Percentiles rank a stretch among this genome's conserved stretches.
phyloP scores from a whole-genome alignment of 2,888 invertebrate species.

The Pilophorus perplexus region DNA sequence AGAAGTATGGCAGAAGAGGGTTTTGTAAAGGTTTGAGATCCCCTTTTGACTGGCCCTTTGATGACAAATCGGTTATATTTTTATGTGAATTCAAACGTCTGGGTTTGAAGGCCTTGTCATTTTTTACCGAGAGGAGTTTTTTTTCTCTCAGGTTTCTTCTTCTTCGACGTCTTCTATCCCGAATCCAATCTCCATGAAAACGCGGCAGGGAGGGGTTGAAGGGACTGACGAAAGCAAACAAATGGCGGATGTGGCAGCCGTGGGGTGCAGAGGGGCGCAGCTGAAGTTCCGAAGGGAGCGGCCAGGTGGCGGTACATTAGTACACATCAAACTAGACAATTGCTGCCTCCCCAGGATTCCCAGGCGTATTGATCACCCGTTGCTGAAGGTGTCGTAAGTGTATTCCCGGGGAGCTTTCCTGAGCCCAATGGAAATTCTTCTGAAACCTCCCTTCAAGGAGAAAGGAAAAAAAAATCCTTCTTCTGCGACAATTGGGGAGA shows the following conservation, averaged over 20 bases:
- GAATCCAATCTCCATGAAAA: conserved; percentile 2
- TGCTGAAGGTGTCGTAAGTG: conserved; percentile 4
- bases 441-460: no score
- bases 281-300: conserved; percentile 34
- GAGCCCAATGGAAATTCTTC: conserved; percentile 3
- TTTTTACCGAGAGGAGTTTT: neutral
- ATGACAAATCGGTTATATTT: conserved; percentile 29
- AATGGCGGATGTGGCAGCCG: conserved; percentile 28
- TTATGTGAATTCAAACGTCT: conserved; percentile 31
- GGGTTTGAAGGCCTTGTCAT: neutral
- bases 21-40: no score
- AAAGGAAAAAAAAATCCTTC: no score
- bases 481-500: no score
- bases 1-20: no score
- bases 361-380: conserved; percentile 36
- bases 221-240: conserved; percentile 39
- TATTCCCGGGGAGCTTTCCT: neutral
- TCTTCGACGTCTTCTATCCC: neutral
- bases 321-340: conserved; percentile 45
- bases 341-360: conserved; percentile 23
- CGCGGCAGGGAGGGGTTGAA: neutral
- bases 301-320: conserved; percentile 44
- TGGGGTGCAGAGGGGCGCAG: conserved; percentile 7
- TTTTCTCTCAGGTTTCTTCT: neutral
- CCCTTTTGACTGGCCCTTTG: neutral